These are phyloP conservation scores for Etheostoma perlongum DNA, from an alignment of 2,797 vertebrate genomes.

Conservation along the genomic window DNA sequence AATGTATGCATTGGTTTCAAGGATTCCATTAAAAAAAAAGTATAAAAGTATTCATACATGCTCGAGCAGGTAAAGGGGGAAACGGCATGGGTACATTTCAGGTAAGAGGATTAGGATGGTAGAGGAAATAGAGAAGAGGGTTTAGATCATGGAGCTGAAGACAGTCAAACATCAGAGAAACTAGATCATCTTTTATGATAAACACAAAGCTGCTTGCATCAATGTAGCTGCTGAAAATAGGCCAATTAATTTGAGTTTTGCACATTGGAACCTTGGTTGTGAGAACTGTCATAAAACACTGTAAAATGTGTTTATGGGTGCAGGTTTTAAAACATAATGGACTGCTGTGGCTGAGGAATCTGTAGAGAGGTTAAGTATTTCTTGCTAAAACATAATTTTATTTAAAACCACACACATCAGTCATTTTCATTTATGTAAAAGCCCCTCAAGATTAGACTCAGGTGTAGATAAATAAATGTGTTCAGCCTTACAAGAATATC, in stretches of 20 bases:
- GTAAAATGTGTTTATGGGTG: neutral
- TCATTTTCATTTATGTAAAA: neutral
- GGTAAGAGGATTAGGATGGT: constrained; percentile 45
- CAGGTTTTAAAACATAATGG: neutral
- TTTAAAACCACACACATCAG: neutral
- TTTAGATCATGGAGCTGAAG: constrained; percentile 48
- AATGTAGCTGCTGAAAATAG: neutral
- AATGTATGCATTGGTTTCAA: neutral
- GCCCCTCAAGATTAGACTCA: neutral
- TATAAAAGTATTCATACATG: neutral
- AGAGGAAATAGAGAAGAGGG: constrained; percentile 53
- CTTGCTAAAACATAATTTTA: neutral
- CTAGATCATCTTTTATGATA: neutral
- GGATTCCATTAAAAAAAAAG: neutral
- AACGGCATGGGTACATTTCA: constrained; percentile 26
- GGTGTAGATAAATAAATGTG: neutral
- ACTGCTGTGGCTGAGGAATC: neutral
- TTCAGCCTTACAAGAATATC: neutral
- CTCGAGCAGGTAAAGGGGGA: neutral
- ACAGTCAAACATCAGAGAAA: constrained; percentile 27
- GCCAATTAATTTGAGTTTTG: neutral
- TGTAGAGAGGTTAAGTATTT: neutral
- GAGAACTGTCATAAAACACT: neutral
- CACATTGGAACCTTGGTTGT: neutral
- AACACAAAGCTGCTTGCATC: neutral